Evolutionary conservation across 2,113 vertebrate genomes (phyloP).

Genomic region (Martes martes): DNA sequence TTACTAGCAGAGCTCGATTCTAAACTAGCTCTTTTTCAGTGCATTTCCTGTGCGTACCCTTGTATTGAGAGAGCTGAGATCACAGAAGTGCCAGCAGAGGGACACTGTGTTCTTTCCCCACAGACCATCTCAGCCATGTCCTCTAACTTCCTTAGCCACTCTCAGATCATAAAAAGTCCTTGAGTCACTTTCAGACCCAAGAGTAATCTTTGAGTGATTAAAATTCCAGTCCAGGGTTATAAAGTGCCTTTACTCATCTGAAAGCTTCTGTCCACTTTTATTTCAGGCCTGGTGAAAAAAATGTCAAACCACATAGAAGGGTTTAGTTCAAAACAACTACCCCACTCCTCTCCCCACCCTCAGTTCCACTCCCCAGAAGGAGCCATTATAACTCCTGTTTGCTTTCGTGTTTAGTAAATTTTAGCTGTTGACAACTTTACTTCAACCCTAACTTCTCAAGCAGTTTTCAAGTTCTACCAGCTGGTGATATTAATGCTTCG

Average conservation of each 20-base stretch:
- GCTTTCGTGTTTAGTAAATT: background rate
- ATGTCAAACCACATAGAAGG: background rate
- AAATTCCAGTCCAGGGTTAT: background rate
- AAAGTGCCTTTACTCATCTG: background rate
- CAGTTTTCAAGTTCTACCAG: background rate
- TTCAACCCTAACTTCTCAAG: background rate
- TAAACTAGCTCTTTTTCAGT: background rate
- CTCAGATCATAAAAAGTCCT: background rate
- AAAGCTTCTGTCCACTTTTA: background rate
- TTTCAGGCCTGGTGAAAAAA: background rate
- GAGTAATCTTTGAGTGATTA: background rate
- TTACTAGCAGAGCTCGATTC: background rate
- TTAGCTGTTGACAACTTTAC: background rate
- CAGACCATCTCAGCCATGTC: background rate
- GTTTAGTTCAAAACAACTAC: background rate
- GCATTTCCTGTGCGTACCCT: background rate
- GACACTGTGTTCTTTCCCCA: background rate
- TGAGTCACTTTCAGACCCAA: background rate
- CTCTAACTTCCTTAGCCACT: background rate
- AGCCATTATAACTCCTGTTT: background rate
- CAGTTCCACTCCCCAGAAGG: too few species aligned
- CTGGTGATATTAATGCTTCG: background rate
- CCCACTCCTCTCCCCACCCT: background rate
- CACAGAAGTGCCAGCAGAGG: background rate
- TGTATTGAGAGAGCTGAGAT: background rate